Evolutionary conservation across 2,797 vertebrate species (phyloP).

Genomic region (Morelia viridis): DNA sequence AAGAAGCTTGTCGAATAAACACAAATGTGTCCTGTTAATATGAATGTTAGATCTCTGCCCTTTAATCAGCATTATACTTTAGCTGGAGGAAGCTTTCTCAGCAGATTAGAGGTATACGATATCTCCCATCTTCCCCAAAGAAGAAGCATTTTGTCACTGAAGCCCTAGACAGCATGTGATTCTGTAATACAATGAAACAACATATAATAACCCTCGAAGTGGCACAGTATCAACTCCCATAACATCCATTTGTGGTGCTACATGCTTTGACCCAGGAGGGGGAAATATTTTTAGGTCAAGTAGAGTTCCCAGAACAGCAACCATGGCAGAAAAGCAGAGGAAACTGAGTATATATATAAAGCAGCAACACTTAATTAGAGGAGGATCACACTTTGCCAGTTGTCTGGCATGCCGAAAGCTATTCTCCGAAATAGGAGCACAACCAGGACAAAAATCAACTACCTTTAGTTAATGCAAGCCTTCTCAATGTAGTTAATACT

Average conservation of each 20-base stretch:
- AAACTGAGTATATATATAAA: neutral
- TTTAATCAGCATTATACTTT: constrained; percentile 19
- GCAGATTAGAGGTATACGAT: neutral
- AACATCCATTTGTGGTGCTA: constrained; percentile 31
- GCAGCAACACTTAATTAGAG: neutral
- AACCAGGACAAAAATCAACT: neutral
- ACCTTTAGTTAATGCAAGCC: neutral
- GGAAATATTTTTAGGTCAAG: constrained; percentile 1
- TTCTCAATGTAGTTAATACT: neutral
- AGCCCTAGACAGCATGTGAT: constrained; percentile 20
- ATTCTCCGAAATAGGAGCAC: neutral
- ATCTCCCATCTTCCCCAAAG: neutral
- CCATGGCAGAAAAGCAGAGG: neutral
- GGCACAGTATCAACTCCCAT: constrained; percentile 26
- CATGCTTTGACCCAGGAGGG: constrained; percentile 27
- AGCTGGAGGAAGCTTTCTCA: constrained; percentile 41
- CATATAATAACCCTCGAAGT: constrained; percentile 33
- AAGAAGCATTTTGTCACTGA: constrained; percentile 49
- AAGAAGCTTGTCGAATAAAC: constrained; percentile 3
- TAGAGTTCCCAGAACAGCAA: constrained; percentile 3
- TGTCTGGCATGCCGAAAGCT: neutral
- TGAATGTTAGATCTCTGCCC: constrained; percentile 35
- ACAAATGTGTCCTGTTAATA: constrained; percentile 12
- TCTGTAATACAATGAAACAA: constrained; percentile 29
- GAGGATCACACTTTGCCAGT: neutral